Percentiles rank a stretch among this genome's conserved stretches.
These are phyloP conservation scores for Bicyclus anynana DNA, from an alignment of 1,140 invertebrate species.

Conservation along the genomic window DNA sequence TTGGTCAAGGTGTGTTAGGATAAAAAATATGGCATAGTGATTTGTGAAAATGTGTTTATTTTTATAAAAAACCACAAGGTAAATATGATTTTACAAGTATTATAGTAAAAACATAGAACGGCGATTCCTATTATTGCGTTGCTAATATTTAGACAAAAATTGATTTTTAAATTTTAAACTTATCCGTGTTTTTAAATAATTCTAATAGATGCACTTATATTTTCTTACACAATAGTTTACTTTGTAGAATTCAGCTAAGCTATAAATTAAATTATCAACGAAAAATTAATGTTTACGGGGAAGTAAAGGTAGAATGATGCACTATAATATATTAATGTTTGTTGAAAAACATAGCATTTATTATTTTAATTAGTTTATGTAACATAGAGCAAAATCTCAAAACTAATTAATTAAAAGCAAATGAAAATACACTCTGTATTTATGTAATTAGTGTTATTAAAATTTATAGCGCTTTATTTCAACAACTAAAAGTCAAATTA, in stretches of 20 bases:
- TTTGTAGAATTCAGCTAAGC: background rate
- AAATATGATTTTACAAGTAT: slow-evolving; percentile 1
- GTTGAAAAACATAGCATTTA: background rate
- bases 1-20: slow-evolving; percentile 6
- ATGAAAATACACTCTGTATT: too few relatives aligned
- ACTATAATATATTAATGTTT: background rate
- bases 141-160: background rate
- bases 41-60: slow-evolving; percentile 7
- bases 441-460: too few relatives aligned
- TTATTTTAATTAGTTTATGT: background rate
- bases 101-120: background rate
- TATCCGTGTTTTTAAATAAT: too few relatives aligned
- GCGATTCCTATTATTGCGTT: background rate
- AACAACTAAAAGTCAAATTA: too few relatives aligned
- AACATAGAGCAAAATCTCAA: too few relatives aligned
- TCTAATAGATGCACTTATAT: background rate
- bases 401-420: too few relatives aligned
- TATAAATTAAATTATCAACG: background rate
- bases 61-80: slow-evolving; percentile 5
- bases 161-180: too few relatives aligned
- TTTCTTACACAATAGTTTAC: background rate
- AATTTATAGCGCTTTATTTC: too few relatives aligned
- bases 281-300: background rate
- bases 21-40: slow-evolving; percentile 3
- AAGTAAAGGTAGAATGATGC: background rate